These are phyloP conservation scores for Etheostoma perlongum DNA, from an alignment of 2,797 vertebrate species.

Conservation along the genomic window DNA sequence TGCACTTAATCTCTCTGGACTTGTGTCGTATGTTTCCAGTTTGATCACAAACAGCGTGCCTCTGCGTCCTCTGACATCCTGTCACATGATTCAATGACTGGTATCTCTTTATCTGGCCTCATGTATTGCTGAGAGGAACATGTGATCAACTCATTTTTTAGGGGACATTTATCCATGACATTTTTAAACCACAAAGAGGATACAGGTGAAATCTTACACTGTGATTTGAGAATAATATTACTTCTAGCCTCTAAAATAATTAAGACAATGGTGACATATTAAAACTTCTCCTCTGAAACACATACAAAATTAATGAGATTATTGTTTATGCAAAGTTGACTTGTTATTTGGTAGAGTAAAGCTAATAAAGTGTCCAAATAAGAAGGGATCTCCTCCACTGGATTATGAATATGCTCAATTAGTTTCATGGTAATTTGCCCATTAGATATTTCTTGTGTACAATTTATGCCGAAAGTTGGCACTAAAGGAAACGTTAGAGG, in stretches of 20 bases:
- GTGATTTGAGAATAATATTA: background rate
- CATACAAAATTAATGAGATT: background rate
- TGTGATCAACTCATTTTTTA: conserved; percentile 4
- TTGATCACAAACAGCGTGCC: conserved; percentile 34
- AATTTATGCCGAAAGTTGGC: background rate
- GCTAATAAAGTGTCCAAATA: background rate
- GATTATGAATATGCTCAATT: conserved; percentile 1
- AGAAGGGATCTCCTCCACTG: background rate
- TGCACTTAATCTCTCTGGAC: conserved; percentile 23
- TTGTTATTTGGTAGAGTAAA: background rate
- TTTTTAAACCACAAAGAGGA: conserved; percentile 1
- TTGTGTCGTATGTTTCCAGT: conserved; percentile 30
- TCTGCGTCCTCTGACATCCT: conserved; percentile 52
- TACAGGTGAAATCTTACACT: background rate
- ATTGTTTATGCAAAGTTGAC: conserved; percentile 2
- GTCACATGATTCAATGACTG: conserved; percentile 51
- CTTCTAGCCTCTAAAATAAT: background rate
- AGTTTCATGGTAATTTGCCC: background rate
- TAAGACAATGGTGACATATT: background rate
- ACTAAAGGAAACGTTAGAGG: background rate
- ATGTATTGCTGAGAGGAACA: background rate
- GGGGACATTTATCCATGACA: background rate
- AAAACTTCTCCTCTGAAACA: background rate
- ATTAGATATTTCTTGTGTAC: background rate
- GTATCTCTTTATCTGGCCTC: conserved; percentile 23